Conservation (phyloP, 2,797 vertebrate species). For the Cichlasoma orientale region DNA sequence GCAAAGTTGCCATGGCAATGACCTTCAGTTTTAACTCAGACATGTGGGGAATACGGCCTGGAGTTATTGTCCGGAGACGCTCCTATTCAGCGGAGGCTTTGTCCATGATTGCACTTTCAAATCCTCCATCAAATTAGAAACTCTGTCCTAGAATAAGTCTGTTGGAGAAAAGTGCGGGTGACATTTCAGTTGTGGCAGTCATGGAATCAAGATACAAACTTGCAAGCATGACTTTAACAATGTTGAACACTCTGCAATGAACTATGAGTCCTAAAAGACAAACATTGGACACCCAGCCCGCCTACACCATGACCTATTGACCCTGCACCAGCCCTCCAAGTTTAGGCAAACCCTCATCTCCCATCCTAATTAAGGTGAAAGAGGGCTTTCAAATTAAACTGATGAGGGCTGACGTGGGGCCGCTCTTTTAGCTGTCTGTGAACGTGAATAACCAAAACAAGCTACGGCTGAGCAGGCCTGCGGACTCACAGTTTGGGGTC, state of each 20-base stretch:
- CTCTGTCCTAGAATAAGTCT: constrained; percentile 24
- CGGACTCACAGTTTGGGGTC: constrained; percentile 89
- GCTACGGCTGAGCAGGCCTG: constrained; percentile 53
- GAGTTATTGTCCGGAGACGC: constrained; percentile 59
- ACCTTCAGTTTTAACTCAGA: constrained; percentile 75
- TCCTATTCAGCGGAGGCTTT: constrained; percentile 33
- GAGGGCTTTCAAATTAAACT: constrained; percentile 71
- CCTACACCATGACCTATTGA: constrained; percentile 26
- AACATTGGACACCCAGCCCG: constrained; percentile 37
- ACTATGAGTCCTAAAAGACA: constrained; percentile 48
- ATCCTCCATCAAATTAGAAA: constrained; percentile 62
- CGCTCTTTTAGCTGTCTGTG: constrained; percentile 41
- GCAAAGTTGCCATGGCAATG: constrained; percentile 79
- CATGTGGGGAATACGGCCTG: constrained; percentile 36
- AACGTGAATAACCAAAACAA: constrained; percentile 51
- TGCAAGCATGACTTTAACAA: constrained; percentile 33
- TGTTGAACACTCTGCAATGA: constrained; percentile 39
- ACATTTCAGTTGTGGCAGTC: constrained; percentile 34
- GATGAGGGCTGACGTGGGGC: constrained; percentile 68
- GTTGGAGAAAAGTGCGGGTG: constrained; percentile 22
- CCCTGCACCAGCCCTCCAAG: constrained; percentile 12
- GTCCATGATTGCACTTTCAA: constrained; percentile 60
- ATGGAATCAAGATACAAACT: not conserved
- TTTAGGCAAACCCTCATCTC: constrained; percentile 25
- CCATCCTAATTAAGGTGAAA: constrained; percentile 68